Base-by-base conservation (phyloP, 2,888 invertebrate species). In the Teleiodes luculella region DNA sequence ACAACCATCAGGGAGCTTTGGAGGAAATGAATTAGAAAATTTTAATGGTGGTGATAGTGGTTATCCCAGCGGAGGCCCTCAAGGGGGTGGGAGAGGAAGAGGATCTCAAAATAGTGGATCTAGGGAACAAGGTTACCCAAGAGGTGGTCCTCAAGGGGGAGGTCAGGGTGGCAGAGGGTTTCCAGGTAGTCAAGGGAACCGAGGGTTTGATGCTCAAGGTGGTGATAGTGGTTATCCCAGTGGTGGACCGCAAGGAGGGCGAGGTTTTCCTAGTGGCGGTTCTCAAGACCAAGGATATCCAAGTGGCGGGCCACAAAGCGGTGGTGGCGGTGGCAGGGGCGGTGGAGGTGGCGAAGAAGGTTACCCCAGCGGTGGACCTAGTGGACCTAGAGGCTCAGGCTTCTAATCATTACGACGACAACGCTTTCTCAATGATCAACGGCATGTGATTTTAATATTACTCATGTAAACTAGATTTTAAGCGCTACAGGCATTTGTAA, bases 381-480 rank as follows among this genome's bases (percentile, higher is more conserved):
- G 66, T 50, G 89, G 88, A 1, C 80, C 72, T 1, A 71, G 83
- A 52, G 89, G 89, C n/a, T 82, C 87, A 2, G 89, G 89, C 52
- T 89, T 81, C 63, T 89, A 61, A 54, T 36, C 31, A 39, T 16
- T 14, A 28, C 13, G 35, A 50, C 43, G 18, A 53, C 36, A n/a
- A 46, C 24, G 35, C 30, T 41, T 33, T 48, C 48, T 31, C 13
- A 41, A 20, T 54, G 37, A 35, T 54, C 14, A 54, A 20, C 13
- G 41, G 24, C 43, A 24, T 24, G 18, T 43, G 24, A 43, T 39
- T n/a, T 20, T 41, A 20, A 7, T 14, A 41, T 16, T 47, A 36
- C 47, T 47, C 33, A 33, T 47, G 14, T 20, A 14, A 20, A 18
- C 13, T 47, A 47, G 43, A n/a, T 33, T 47, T 1, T 47, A 47